Evolutionary conservation across 1,140 invertebrate species (phyloP), one percentile per base, ranked within the genome.

Genomic region (Samia ricini): DNA sequence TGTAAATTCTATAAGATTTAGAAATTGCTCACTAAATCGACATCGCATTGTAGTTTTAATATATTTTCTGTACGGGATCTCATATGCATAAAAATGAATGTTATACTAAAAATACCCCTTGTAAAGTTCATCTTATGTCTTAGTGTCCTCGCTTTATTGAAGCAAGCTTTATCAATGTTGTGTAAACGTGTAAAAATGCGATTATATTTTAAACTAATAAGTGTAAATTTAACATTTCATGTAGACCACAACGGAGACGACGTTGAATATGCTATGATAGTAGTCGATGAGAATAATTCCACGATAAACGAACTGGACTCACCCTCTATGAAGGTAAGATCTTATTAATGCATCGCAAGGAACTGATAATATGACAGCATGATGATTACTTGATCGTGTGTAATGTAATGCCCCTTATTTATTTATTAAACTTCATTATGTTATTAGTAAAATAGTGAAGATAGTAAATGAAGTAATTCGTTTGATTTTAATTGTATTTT

Each of bases 211-310:
- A 18, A 22, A 22, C 8, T 21, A 52, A 52, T 52, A 22, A 22
- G 6, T 52, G 10, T 12, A 52, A 21, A 52, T 22, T 22, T 52
- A 52, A 52, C 51, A 22, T 52, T 71, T 60, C 59, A 56, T 48
- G 10, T 76, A 90, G 88, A 90, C 76, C 85, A 88, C 77, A 88
- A 92, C 56, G 94, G 95, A 64, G 95, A 96, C 69, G 95, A 95
- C 76, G 94, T 93, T 15, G 96, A 97, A 76, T 97, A 96, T 79
- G 96, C 97, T 73, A 96, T 97, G 61, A 97, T 97, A 74, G 95
- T 97, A 51, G 96, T 97, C 62, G 96, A 97, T 80, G 96, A 97
- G 86, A 96, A 95, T 75, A 96, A 96, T 91, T 95, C 96, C 1
- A 95, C 95, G 1, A 94, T 96, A 63, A 94, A 94, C 10, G 95